A percentile compares a stretch with the other conserved stretches of the same genome.
phyloP scores from a whole-genome alignment of 2,888 invertebrate species.

The Emesis russula region DNA sequence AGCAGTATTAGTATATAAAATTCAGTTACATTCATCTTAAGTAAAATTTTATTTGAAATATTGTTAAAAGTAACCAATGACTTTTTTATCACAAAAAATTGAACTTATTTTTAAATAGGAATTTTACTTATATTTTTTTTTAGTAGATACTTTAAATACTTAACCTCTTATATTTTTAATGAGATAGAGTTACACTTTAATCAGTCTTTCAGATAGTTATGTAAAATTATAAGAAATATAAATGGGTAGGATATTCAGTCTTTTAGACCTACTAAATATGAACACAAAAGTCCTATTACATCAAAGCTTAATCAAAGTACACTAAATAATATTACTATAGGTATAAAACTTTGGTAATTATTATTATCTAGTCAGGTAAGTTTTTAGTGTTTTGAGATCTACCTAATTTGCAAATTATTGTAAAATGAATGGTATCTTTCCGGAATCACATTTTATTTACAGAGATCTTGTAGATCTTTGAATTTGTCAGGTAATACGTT shows the following conservation, averaged over 20 bases:
- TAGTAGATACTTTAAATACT: background rate
- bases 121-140: background rate
- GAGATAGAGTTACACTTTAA: constrained; percentile 9
- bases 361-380: background rate
- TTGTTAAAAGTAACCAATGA: background rate
- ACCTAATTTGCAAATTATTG: background rate
- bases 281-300: background rate
- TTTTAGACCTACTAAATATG: background rate
- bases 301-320: too few species aligned
- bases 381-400: background rate
- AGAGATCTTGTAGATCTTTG: too few species aligned
- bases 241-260: background rate
- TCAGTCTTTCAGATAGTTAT: background rate
- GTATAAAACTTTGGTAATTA: too few species aligned
- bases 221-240: too few species aligned
- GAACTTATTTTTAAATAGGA: background rate
- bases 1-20: background rate
- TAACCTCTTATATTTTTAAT: background rate
- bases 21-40: background rate
- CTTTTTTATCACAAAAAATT: background rate
- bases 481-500: background rate
- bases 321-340: too few species aligned
- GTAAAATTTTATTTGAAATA: background rate
- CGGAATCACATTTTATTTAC: background rate
- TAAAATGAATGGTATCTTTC: background rate